phyloP scores from a whole-genome alignment of 2,797 vertebrate species.

The Erethizon dorsatum region DNA sequence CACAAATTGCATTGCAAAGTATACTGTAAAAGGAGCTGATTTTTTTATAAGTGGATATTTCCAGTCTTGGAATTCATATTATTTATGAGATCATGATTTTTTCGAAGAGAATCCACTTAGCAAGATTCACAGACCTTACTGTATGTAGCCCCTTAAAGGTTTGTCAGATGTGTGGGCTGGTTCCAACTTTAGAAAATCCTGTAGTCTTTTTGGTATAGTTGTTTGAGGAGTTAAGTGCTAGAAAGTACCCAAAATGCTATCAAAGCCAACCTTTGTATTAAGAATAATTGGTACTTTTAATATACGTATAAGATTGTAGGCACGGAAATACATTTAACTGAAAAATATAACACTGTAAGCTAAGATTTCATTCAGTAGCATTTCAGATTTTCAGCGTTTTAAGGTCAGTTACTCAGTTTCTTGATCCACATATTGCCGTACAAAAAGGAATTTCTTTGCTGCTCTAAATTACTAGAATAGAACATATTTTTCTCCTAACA shows the following conservation, averaged over 20 bases:
- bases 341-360: not conserved
- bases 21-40: not conserved
- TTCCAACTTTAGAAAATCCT: not conserved
- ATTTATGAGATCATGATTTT: not conserved
- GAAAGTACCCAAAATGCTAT: not conserved
- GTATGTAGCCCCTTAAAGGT: not conserved
- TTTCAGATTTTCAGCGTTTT: slow-evolving; percentile 19
- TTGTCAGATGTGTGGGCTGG: not conserved
- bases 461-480: not conserved
- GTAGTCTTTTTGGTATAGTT: not conserved
- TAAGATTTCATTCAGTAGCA: slow-evolving; percentile 15
- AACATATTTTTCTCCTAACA: not conserved
- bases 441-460: not conserved
- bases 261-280: not conserved
- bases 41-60: slow-evolving; percentile 12
- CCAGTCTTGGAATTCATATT: slow-evolving; percentile 41
- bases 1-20: not conserved
- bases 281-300: not conserved
- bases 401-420: slow-evolving; percentile 4
- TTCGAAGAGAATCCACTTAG: slow-evolving; percentile 32
- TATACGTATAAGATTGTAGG: not conserved
- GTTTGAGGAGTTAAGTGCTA: not conserved
- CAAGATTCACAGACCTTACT: slow-evolving; percentile 14
- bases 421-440: not conserved
- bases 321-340: not conserved